Conservation (phyloP, 2,113 vertebrate genomes). For the Callaeas wilsoni region DNA sequence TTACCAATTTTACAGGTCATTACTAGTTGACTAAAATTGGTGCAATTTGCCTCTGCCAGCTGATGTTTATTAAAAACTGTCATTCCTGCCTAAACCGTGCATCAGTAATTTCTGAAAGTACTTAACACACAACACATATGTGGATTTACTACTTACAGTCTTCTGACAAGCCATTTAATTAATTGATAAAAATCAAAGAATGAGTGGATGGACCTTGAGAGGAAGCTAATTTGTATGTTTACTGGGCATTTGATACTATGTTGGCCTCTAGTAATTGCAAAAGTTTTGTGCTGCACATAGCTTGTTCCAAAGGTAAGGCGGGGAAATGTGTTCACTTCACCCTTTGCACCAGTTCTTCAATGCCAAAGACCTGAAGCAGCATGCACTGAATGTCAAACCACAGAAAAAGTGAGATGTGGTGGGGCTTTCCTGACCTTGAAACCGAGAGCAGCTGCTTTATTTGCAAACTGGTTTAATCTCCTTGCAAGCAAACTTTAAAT, state of each 20-base stretch:
- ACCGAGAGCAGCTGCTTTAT: not conserved
- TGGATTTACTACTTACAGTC: not conserved
- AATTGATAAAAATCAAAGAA: conserved; percentile 23
- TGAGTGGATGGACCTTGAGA: not conserved
- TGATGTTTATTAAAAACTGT: conserved; percentile 52
- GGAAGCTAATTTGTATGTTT: not conserved
- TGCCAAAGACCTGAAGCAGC: not conserved
- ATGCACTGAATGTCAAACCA: not conserved
- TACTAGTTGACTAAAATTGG: conserved; percentile 37
- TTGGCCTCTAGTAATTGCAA: not conserved
- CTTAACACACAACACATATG: not conserved
- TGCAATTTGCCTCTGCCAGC: conserved; percentile 26
- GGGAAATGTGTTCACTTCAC: not conserved
- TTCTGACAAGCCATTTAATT: conserved; percentile 20
- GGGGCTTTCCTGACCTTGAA: not conserved
- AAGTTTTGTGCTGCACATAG: not conserved
- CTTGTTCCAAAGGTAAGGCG: not conserved
- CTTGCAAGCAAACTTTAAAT: not conserved
- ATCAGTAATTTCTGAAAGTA: conserved; percentile 25
- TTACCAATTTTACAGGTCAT: conserved; percentile 28
- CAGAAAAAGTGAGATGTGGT: not conserved
- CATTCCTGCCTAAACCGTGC: not conserved
- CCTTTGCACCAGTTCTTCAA: not conserved
- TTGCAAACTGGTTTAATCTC: not conserved
- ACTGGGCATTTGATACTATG: not conserved